Conservation (phyloP, 1,140 invertebrate genomes). For the Pissodes strobi region DNA sequence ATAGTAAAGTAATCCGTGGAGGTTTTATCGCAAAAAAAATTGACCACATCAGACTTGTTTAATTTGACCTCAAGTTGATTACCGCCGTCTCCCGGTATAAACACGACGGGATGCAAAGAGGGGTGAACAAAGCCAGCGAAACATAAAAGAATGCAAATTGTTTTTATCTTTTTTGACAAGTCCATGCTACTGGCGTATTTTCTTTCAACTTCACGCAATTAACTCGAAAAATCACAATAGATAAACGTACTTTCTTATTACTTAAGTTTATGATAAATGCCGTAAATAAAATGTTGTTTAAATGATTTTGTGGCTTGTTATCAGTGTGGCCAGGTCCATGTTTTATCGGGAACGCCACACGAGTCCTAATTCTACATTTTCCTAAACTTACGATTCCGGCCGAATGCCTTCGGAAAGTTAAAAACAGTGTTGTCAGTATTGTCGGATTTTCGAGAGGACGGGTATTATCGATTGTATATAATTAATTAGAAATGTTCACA, state of each 20-base stretch:
- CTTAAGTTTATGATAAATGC: background rate
- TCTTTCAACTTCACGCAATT: background rate
- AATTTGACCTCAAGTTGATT: constrained; percentile 91
- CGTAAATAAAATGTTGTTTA: background rate
- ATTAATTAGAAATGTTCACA: too few species aligned
- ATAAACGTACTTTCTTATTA: background rate
- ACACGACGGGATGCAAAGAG: constrained; percentile 51
- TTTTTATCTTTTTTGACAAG: background rate
- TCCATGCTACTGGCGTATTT: background rate
- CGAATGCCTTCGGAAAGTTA: too few species aligned
- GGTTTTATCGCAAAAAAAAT: constrained; percentile 84
- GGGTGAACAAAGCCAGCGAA: background rate
- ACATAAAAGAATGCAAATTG: background rate
- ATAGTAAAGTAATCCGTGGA: constrained; percentile 84
- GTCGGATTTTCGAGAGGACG: too few species aligned
- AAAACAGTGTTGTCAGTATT: too few species aligned
- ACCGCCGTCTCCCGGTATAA: constrained; percentile 97
- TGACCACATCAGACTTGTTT: constrained; percentile 79
- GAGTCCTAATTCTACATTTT: too few species aligned
- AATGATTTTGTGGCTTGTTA: too few species aligned
- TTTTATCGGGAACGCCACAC: too few species aligned
- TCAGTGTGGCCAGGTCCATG: too few species aligned
- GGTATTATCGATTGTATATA: too few species aligned
- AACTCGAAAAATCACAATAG: background rate
- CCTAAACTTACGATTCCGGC: too few species aligned